phyloP scores from a whole-genome alignment of 2,888 invertebrate species.

The Philonicus albiceps region DNA sequence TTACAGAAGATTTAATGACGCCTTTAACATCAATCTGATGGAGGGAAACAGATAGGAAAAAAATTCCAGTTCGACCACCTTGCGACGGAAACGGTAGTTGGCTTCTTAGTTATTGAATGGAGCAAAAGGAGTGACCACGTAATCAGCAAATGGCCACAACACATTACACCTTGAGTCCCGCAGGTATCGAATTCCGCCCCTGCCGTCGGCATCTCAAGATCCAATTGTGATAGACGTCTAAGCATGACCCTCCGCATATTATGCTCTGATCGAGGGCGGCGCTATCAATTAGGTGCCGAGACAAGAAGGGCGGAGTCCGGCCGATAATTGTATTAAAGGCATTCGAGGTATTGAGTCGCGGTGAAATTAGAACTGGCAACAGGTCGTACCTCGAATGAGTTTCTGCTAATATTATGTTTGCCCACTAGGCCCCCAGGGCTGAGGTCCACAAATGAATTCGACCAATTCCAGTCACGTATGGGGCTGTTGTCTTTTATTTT shows the following conservation, averaged over 20 bases:
- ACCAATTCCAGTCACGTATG: background rate
- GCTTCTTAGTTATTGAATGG: background rate
- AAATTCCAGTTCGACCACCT: background rate
- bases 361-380: background rate
- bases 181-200: background rate
- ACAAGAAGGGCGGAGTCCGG: background rate
- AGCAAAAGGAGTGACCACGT: background rate
- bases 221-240: background rate
- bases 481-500: background rate
- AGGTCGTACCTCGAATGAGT: background rate
- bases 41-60: background rate
- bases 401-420: background rate
- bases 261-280: background rate
- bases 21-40: background rate
- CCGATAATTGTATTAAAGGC: background rate
- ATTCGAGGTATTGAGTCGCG: background rate
- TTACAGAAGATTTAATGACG: background rate
- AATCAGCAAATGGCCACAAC: background rate
- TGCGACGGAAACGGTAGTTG: background rate
- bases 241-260: background rate
- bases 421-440: background rate
- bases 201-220: background rate
- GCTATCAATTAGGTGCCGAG: background rate
- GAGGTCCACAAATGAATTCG: background rate
- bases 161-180: background rate